Evolutionary conservation across 2,888 invertebrate species (phyloP).

Genomic region (Hirtodrosophila alboralis): DNA sequence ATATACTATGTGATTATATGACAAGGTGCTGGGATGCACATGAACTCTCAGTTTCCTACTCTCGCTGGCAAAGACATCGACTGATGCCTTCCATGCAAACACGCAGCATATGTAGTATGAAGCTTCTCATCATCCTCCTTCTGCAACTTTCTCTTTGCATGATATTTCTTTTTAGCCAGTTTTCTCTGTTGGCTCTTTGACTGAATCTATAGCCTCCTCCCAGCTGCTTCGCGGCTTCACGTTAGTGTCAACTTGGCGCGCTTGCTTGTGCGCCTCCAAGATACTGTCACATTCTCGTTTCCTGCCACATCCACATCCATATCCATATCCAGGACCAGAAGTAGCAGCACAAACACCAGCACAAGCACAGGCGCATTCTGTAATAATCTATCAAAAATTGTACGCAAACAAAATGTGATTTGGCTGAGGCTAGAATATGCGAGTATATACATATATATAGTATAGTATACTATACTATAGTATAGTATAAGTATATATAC

Average conservation of each 20-base stretch:
- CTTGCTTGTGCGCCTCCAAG: constrained; percentile 67
- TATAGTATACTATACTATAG: constrained; percentile 13
- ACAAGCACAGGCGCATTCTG: constrained; percentile 55
- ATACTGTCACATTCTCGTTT: constrained; percentile 66
- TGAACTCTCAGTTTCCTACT: constrained; percentile 25
- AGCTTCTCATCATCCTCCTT: constrained; percentile 12
- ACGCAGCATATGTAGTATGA: constrained; percentile 52
- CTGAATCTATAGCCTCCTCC: neutral
- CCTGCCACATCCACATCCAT: constrained; percentile 3
- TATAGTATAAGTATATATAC: constrained; percentile 1
- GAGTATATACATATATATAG: too few species aligned
- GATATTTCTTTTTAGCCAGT: constrained; percentile 21
- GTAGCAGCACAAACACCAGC: too few species aligned
- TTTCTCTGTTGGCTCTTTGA: constrained; percentile 8
- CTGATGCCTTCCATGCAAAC: constrained; percentile 50
- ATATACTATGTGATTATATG: constrained; percentile 55
- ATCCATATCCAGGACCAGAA: constrained; percentile 1
- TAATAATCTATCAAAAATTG: constrained; percentile 79
- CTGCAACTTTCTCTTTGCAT: neutral
- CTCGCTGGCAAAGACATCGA: constrained; percentile 24
- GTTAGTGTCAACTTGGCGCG: constrained; percentile 72
- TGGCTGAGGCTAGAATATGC: constrained; percentile 54
- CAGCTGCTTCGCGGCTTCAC: constrained; percentile 9
- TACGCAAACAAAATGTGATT: constrained; percentile 79
- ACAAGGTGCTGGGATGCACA: constrained; percentile 63